Conservation (phyloP, 2,888 invertebrate species). For the Timandra comae region DNA sequence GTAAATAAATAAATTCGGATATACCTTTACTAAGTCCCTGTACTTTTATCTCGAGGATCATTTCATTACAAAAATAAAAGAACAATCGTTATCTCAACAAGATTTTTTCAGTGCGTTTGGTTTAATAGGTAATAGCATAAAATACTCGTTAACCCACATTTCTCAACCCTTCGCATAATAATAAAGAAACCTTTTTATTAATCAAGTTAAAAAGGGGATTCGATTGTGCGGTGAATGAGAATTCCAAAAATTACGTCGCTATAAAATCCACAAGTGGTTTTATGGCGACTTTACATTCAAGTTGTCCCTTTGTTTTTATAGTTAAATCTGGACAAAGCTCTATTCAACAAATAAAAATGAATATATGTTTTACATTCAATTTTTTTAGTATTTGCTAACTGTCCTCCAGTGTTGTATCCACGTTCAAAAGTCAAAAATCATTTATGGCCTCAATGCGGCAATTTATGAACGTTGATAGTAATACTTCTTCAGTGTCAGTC, state of each 20-base stretch:
- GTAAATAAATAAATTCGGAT: constrained; percentile 1
- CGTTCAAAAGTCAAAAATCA: no score
- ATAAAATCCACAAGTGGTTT: no score
- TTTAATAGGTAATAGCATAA: constrained; percentile 15
- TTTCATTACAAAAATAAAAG: constrained; percentile 3
- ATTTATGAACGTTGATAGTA: no score
- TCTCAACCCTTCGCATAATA: constrained; percentile 10
- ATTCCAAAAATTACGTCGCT: constrained; percentile 2
- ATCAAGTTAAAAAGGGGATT: constrained; percentile 25
- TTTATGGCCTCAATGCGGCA: no score
- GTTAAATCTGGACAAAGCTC: no score
- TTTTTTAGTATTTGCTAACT: no score
- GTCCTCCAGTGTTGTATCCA: no score
- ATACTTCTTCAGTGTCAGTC: no score
- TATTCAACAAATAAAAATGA: no score
- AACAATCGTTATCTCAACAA: constrained; percentile 5
- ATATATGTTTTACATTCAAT: no score
- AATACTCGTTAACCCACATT: constrained; percentile 19
- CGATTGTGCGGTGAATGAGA: constrained; percentile 16
- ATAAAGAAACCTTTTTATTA: constrained; percentile 21
- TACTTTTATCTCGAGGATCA: not conserved
- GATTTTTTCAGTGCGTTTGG: constrained; percentile 8
- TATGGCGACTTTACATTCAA: no score
- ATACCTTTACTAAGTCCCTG: not conserved
- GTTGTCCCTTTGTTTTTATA: no score